These are phyloP conservation scores for Malurus splendens DNA, from an alignment of 2,797 vertebrate species.

Conservation along the genomic window DNA sequence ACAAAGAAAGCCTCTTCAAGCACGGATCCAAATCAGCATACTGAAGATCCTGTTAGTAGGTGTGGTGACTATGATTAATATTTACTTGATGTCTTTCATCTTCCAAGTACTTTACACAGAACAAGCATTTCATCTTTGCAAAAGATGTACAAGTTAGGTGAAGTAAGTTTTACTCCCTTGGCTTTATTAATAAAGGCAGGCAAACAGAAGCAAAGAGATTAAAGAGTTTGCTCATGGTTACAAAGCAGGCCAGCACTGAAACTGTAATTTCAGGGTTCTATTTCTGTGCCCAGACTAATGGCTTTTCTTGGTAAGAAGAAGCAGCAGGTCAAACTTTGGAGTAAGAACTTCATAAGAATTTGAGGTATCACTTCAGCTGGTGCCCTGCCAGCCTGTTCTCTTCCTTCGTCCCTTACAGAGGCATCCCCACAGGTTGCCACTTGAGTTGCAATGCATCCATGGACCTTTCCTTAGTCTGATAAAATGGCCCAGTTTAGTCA, in stretches of 20 bases:
- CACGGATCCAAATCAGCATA: not conserved
- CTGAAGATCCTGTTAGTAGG: conserved; percentile 46
- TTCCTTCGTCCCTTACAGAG: not conserved
- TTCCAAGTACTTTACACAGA: conserved; percentile 30
- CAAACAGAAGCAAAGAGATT: conserved; percentile 1
- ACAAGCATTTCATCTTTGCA: conserved; percentile 17
- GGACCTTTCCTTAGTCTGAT: not conserved
- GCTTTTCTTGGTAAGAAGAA: not conserved
- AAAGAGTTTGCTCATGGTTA: not conserved
- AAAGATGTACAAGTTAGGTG: not conserved
- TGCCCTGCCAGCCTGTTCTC: not conserved
- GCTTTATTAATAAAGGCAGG: conserved; percentile 11
- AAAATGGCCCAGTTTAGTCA: not conserved
- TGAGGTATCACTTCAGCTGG: not conserved
- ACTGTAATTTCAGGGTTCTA: not conserved
- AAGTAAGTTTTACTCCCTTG: not conserved
- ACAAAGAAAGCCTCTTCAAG: conserved; percentile 27
- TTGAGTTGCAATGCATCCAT: not conserved
- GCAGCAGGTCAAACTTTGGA: not conserved
- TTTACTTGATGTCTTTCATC: conserved; percentile 38
- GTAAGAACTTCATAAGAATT: not conserved
- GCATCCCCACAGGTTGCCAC: not conserved
- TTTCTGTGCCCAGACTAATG: not conserved
- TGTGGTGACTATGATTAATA: conserved; percentile 47
- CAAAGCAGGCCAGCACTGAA: not conserved